Percentiles rank a stretch among this genome's conserved stretches.
These are phyloP conservation scores for Phymorhynchus buccinoides DNA, from an alignment of 1,140 invertebrate genomes.

Conservation along the genomic window DNA sequence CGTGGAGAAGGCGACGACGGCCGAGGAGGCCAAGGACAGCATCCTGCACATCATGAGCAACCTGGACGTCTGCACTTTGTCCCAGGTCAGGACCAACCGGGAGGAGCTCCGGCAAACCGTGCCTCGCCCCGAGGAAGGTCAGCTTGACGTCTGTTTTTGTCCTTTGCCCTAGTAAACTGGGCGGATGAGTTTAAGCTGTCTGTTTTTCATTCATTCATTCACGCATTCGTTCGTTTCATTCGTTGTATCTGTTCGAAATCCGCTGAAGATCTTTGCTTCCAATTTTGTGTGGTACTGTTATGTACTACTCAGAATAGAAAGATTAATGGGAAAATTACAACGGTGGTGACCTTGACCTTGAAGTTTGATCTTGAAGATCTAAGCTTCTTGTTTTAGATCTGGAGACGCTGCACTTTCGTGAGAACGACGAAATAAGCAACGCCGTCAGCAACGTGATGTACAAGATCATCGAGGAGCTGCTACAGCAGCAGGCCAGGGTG, in stretches of 20 bases:
- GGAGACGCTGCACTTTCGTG: not conserved
- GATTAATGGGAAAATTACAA: too few relatives aligned
- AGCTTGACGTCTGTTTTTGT: not conserved
- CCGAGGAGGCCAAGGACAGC: slow-evolving; percentile 56
- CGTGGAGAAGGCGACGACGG: slow-evolving; percentile 62
- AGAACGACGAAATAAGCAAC: slow-evolving; percentile 21
- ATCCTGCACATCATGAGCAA: slow-evolving; percentile 66
- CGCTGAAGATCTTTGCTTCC: too few relatives aligned
- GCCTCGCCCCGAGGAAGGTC: slow-evolving; percentile 59
- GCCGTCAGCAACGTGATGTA: not conserved
- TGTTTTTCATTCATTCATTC: not conserved
- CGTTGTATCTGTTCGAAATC: not conserved
- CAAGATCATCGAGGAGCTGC: slow-evolving; percentile 1
- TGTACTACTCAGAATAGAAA: too few relatives aligned
- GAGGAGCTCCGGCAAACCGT: slow-evolving; percentile 56
- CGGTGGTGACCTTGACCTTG: too few relatives aligned
- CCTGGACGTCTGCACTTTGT: slow-evolving; percentile 59
- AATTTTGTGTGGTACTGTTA: not conserved
- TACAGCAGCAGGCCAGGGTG: not conserved
- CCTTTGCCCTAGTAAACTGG: not conserved
- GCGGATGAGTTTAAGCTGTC: too few relatives aligned
- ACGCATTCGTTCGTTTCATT: too few relatives aligned
- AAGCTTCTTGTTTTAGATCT: too few relatives aligned
- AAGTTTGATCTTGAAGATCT: too few relatives aligned
- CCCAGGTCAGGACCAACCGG: slow-evolving; percentile 55